Percentiles rank a stretch among this genome's conserved stretches.
Conservation (phyloP, 1,140 invertebrate species). For the Drosophila funebris region DNA sequence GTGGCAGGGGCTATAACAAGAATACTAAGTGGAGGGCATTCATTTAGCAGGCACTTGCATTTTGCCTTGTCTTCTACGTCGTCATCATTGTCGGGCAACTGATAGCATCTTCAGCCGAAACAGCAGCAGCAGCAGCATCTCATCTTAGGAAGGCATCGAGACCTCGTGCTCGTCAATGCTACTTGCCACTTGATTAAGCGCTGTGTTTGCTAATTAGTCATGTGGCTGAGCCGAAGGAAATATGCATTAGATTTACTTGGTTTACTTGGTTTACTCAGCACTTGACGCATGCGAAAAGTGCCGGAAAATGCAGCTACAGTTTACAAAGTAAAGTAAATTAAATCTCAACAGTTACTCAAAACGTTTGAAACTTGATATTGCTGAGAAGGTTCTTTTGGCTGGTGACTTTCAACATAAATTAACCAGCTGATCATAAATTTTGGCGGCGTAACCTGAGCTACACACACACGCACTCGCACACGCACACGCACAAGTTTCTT, state of each 20-base stretch:
- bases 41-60: slow-evolving; percentile 41
- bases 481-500: slow-evolving; percentile 4
- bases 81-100: slow-evolving; percentile 35
- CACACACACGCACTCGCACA: slow-evolving; percentile 11
- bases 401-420: slow-evolving; percentile 28
- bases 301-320: slow-evolving; percentile 1
- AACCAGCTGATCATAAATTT: slow-evolving; percentile 35
- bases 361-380: background rate
- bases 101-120: slow-evolving; percentile 43
- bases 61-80: slow-evolving; percentile 58
- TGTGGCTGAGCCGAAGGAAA: slow-evolving; percentile 40
- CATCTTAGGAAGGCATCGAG: slow-evolving; percentile 22
- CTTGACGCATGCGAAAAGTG: slow-evolving; percentile 5
- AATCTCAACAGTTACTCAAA: background rate
- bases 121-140: slow-evolving; percentile 3
- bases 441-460: slow-evolving; percentile 42
- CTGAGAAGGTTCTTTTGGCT: background rate
- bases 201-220: slow-evolving; percentile 60
- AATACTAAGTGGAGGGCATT: slow-evolving; percentile 35
- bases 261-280: slow-evolving; percentile 50
- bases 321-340: slow-evolving; percentile 10
- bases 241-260: slow-evolving; percentile 59
- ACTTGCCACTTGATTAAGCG: slow-evolving; percentile 75
- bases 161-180: slow-evolving; percentile 69
- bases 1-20: slow-evolving; percentile 43